These are phyloP conservation scores for Acanthosepion lycidas DNA, from an alignment of 2,888 invertebrate genomes.

Conservation along the genomic window DNA sequence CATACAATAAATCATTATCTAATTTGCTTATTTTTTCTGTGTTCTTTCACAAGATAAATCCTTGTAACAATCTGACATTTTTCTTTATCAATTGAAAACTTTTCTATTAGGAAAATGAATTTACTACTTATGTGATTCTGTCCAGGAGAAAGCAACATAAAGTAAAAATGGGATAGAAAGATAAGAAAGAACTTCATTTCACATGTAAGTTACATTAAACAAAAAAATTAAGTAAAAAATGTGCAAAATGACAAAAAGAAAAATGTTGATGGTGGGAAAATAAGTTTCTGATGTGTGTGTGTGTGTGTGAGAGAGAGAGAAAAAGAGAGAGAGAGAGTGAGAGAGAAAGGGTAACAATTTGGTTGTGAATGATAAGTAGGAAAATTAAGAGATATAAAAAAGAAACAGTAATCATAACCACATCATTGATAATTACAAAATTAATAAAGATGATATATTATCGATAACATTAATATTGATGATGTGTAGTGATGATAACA, in stretches of 20 bases:
- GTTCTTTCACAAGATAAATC: not conserved
- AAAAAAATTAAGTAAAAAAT: not conserved
- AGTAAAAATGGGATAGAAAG: not conserved
- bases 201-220: not conserved
- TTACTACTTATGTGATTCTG: slow-evolving; percentile 2
- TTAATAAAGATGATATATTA: too few relatives aligned
- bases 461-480: not conserved
- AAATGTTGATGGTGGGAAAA: not conserved
- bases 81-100: slow-evolving; percentile 25
- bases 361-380: not conserved
- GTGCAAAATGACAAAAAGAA: not conserved
- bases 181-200: not conserved
- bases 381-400: not conserved
- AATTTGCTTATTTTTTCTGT: not conserved
- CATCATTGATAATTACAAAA: not conserved
- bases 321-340: not conserved
- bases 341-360: not conserved
- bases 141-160: not conserved
- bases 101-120: slow-evolving; percentile 18
- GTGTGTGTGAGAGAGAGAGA: not conserved
- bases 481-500: not conserved
- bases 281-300: not conserved
- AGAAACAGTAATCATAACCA: not conserved
- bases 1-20: not conserved
- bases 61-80: slow-evolving; percentile 13